These are phyloP conservation scores for Aelia acuminata DNA, from an alignment of 2,888 invertebrate genomes.

Conservation along the genomic window DNA sequence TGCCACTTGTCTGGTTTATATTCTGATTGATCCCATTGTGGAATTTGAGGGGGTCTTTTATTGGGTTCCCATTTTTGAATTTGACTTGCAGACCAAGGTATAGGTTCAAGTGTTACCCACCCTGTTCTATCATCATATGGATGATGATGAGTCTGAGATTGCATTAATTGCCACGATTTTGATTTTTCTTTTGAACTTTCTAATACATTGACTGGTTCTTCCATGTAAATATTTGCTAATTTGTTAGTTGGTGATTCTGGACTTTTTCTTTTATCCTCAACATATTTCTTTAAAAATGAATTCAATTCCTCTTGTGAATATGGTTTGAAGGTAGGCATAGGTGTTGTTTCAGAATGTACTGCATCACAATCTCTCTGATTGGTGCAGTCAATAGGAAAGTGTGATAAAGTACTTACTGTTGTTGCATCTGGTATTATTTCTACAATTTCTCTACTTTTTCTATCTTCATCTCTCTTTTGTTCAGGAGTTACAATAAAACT, in stretches of 20 bases:
- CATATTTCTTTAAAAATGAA: slow-evolving; percentile 66
- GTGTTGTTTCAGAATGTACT: slow-evolving; percentile 62
- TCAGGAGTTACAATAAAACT: slow-evolving; percentile 56
- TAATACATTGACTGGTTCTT: slow-evolving; percentile 65
- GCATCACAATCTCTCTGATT: slow-evolving; percentile 62
- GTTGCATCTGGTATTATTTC: slow-evolving; percentile 63
- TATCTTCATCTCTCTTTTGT: slow-evolving; percentile 7
- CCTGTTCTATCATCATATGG: slow-evolving; percentile 80
- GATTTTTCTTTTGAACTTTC: slow-evolving; percentile 66
- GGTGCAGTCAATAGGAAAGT: slow-evolving; percentile 63
- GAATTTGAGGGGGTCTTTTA: slow-evolving; percentile 71
- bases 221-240: slow-evolving; percentile 66
- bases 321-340: slow-evolving; percentile 71
- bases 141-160: slow-evolving; percentile 70
- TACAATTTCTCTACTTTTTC: slow-evolving; percentile 61
- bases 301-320: slow-evolving; percentile 69
- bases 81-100: slow-evolving; percentile 86
- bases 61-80: slow-evolving; percentile 85
- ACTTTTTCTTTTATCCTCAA: slow-evolving; percentile 63
- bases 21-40: slow-evolving; percentile 66
- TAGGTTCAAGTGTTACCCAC: slow-evolving; percentile 83
- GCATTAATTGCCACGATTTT: slow-evolving; percentile 67
- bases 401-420: slow-evolving; percentile 63
- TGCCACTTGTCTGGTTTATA: slow-evolving; percentile 69
- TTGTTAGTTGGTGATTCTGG: slow-evolving; percentile 65